These are phyloP conservation scores for Nephila pilipes DNA, from an alignment of 1,140 invertebrate genomes.

Conservation along the genomic window DNA sequence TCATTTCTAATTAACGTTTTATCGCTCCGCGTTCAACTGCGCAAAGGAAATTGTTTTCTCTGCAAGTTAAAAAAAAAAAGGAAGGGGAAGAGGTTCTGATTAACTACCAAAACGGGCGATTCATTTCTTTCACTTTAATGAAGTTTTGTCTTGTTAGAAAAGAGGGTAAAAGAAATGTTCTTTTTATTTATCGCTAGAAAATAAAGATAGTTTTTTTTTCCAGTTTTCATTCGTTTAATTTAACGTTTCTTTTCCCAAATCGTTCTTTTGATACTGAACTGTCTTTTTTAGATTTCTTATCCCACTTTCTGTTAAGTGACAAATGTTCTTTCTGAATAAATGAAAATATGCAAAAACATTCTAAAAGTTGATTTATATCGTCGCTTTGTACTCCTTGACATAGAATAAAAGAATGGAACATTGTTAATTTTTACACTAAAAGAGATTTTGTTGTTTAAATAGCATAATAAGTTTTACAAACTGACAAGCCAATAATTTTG, in stretches of 20 bases:
- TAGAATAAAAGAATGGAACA: too few species aligned
- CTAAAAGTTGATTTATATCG: too few species aligned
- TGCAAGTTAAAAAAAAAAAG: background rate
- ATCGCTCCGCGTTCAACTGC: background rate
- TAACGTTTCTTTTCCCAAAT: background rate
- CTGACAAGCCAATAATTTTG: too few species aligned
- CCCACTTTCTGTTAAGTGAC: too few species aligned
- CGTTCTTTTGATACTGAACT: too few species aligned
- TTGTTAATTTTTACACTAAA: too few species aligned
- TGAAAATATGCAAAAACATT: too few species aligned
- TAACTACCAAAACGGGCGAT: constrained; percentile 24
- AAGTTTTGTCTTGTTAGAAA: constrained; percentile 32
- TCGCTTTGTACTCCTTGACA: too few species aligned
- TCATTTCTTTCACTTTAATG: constrained; percentile 31
- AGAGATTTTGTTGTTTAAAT: too few species aligned
- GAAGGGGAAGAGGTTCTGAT: background rate
- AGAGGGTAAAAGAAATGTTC: background rate
- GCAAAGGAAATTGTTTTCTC: constrained; percentile 27
- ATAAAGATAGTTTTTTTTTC: background rate
- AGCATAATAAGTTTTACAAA: too few species aligned
- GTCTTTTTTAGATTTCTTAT: too few species aligned
- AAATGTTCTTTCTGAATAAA: too few species aligned
- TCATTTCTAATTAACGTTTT: constrained; percentile 39
- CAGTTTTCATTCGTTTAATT: background rate
- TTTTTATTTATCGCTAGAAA: background rate